A percentile compares a stretch with the other conserved stretches of the same genome.
Conservation (phyloP, 2,113 vertebrate species). For the Pluvialis apricaria region DNA sequence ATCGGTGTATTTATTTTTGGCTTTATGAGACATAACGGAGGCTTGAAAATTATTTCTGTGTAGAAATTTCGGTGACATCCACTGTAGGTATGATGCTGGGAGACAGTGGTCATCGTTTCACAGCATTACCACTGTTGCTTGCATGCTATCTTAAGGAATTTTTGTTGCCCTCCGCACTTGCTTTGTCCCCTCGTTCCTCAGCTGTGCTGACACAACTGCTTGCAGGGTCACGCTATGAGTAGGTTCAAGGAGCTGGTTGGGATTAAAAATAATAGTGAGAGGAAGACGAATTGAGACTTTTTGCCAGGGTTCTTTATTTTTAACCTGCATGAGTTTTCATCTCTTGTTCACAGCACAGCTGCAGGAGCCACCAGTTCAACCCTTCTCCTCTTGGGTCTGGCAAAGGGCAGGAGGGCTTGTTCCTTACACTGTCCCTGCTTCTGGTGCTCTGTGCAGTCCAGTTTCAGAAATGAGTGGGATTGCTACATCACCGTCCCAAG, state of each 20-base stretch:
- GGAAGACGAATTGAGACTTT: neutral
- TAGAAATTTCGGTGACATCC: neutral
- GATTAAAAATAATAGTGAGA: neutral
- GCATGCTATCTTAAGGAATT: neutral
- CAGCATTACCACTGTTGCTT: neutral
- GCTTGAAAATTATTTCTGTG: neutral
- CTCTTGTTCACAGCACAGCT: neutral
- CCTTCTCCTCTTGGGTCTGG: neutral
- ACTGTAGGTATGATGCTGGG: neutral
- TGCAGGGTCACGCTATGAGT: neutral
- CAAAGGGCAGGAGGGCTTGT: neutral
- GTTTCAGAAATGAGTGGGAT: neutral
- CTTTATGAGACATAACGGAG: neutral
- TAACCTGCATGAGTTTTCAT: neutral
- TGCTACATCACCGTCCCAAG: neutral
- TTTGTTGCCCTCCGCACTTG: neutral
- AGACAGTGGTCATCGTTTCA: neutral
- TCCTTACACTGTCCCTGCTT: rapidly evolving
- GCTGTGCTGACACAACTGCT: neutral
- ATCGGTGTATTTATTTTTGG: neutral
- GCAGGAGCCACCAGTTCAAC: neutral
- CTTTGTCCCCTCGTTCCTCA: neutral
- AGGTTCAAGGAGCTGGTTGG: neutral
- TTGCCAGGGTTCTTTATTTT: neutral
- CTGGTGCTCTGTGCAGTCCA: neutral